Evolutionary conservation across 2,113 vertebrate genomes (phyloP).

Genomic region (Himantopus leucocephalus): DNA sequence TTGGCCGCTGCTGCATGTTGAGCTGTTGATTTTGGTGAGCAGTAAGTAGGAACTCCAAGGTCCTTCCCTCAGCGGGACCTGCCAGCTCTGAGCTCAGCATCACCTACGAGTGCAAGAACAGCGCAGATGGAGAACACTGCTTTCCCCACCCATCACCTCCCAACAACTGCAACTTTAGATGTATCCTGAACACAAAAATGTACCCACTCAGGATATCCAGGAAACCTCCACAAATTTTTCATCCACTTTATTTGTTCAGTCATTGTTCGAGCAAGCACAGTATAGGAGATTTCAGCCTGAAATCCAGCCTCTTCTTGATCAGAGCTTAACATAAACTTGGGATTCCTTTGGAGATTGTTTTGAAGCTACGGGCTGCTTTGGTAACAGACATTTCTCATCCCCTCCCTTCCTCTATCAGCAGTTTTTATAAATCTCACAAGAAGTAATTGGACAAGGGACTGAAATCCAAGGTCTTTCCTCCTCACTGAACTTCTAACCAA

Average conservation of each 20-base stretch:
- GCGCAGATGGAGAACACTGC: accelerated
- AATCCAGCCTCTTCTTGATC: neutral
- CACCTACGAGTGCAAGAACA: neutral
- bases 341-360: neutral
- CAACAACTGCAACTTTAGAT: neutral
- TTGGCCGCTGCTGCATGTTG: neutral
- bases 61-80: neutral
- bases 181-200: neutral
- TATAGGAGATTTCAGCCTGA: neutral
- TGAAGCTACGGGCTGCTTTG: neutral
- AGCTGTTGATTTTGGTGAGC: neutral
- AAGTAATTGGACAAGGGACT: neutral
- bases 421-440: neutral
- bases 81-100: neutral
- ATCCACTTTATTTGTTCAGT: neutral
- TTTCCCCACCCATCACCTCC: neutral
- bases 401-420: neutral
- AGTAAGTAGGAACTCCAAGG: neutral
- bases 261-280: neutral
- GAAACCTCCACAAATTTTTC: neutral
- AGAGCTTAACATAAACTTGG: neutral
- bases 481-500: neutral
- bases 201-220: neutral
- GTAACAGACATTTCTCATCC: neutral
- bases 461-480: neutral